Base-by-base conservation (phyloP, 2,113 vertebrate species). In the Salvator merianae region DNA sequence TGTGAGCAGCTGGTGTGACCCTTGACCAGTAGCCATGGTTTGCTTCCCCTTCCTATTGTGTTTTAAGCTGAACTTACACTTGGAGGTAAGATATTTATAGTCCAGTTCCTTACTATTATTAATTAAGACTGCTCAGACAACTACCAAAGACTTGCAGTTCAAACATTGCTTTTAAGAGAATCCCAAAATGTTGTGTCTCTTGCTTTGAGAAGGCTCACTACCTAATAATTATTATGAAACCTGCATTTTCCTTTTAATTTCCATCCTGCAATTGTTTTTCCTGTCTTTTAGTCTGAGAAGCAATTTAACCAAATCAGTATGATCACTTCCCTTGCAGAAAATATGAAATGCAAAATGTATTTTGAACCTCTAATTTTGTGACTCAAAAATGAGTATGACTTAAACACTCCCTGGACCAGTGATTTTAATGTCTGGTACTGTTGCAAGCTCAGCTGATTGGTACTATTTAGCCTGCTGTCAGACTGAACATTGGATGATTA, bases 391-490 rank as follows among this genome's bases (percentile, higher is more conserved):
- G 2, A 65, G 63, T 34, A 28, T 32, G 53, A 36, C 71, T 63
- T 86, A 16, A 77, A 63, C 38, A 59, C 22, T 53, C 69, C 1
- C n/a, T 12, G n/a, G 68, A 28, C 53, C 3, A 36, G n/a, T 8
- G 7, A 63, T 76, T 65, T 65, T 68, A 78, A 9, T 65, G 69
- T 72, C 40, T 32, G 53, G n/a, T n/a, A n/a, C 74, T 72, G 36
- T 71, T 36, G 68, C n/a, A 72, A 72, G 40, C n/a, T 73, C 55
- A 79, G 83, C 75, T 59, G 83, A 65, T 65, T 65, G 40, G 34
- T 73, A 87, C 76, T 43, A 74, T 40, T 73, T 79, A 73, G 63
- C 69, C 3, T 47, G 14, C 18, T 79, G 24, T 72, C 28, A 62
- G 38, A 26, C 69, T 86, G 69, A 53, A n/a, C 40, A 7, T 77